Percentiles rank a stretch among this genome's conserved stretches.
phyloP scores from a whole-genome alignment of 2,113 vertebrate genomes.

The Sander vitreus region DNA sequence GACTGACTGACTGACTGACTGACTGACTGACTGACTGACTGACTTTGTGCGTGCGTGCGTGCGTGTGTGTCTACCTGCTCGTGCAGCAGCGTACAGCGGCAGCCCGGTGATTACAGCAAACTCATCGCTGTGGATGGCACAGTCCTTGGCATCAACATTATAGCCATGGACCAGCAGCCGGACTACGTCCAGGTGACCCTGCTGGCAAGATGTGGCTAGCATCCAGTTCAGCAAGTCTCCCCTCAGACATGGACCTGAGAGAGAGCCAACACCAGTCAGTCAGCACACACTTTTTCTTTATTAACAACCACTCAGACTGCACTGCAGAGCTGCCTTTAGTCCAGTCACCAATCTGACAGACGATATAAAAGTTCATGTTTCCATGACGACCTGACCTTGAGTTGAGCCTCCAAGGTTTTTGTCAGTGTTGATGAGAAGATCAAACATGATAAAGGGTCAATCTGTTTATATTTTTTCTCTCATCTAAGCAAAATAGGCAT shows the following conservation, averaged over 20 bases:
- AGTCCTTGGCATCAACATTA: conserved; percentile 88
- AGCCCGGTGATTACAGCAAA: conserved; percentile 90
- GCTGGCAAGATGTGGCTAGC: conserved; percentile 91
- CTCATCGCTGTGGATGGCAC: conserved; percentile 86
- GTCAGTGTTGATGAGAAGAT: not conserved
- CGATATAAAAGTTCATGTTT: not conserved
- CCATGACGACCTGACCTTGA: not conserved
- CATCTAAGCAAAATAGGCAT: not conserved
- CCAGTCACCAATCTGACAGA: not conserved
- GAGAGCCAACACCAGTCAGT: not conserved
- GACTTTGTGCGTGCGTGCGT: not conserved
- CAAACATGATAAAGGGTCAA: not conserved
- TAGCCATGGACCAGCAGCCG: conserved; percentile 89
- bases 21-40: too few species aligned
- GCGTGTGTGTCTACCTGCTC: conserved; percentile 83
- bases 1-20: too few species aligned
- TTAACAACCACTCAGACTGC: not conserved
- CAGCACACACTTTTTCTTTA: not conserved
- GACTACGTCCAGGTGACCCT: conserved; percentile 90
- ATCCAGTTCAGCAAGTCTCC: conserved; percentile 92
- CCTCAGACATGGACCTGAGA: conserved; percentile 80
- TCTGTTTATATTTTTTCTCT: not conserved
- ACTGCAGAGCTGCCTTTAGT: not conserved
- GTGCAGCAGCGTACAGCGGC: conserved; percentile 92
- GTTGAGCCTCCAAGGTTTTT: not conserved